These are phyloP conservation scores for Phyllotreta cruciferae DNA, from an alignment of 2,888 invertebrate species.

Conservation along the genomic window DNA sequence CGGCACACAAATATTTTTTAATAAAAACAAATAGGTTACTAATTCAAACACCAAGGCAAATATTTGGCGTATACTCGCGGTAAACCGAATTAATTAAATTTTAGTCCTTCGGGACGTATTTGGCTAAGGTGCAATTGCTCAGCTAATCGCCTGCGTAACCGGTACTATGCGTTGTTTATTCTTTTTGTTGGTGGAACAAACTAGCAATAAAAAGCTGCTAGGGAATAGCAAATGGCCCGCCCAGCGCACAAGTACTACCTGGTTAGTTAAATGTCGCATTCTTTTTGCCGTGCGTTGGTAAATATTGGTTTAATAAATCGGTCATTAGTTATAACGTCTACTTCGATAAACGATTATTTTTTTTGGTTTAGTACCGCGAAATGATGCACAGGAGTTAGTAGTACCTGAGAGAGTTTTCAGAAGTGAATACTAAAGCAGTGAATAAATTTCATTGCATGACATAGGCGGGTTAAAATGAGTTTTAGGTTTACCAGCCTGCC, in stretches of 20 bases:
- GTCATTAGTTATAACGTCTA: constrained; percentile 33
- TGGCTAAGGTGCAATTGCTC: too few relatives aligned
- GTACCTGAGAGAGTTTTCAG: background rate
- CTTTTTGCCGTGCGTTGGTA: constrained; percentile 35
- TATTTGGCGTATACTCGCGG: background rate
- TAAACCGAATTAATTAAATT: constrained; percentile 2
- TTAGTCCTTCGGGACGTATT: background rate
- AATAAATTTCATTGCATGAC: constrained; percentile 18
- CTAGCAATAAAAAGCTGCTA: too few relatives aligned
- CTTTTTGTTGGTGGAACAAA: too few relatives aligned
- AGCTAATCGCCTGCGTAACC: too few relatives aligned
- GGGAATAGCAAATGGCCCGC: constrained; percentile 15
- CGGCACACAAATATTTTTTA: constrained; percentile 1
- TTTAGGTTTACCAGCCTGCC: constrained; percentile 39
- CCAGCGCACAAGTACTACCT: constrained; percentile 14
- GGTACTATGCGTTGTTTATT: too few relatives aligned
- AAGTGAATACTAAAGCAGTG: background rate
- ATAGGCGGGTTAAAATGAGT: constrained; percentile 22
- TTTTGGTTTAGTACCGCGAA: constrained; percentile 5
- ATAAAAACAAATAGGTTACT: background rate
- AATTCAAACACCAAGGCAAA: background rate
- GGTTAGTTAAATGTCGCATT: constrained; percentile 29
- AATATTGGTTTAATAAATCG: constrained; percentile 42
- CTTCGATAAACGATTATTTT: constrained; percentile 3
- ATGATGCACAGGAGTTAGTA: background rate